phyloP scores from a whole-genome alignment of 2,797 vertebrate species.

The Rhincodon typus region DNA sequence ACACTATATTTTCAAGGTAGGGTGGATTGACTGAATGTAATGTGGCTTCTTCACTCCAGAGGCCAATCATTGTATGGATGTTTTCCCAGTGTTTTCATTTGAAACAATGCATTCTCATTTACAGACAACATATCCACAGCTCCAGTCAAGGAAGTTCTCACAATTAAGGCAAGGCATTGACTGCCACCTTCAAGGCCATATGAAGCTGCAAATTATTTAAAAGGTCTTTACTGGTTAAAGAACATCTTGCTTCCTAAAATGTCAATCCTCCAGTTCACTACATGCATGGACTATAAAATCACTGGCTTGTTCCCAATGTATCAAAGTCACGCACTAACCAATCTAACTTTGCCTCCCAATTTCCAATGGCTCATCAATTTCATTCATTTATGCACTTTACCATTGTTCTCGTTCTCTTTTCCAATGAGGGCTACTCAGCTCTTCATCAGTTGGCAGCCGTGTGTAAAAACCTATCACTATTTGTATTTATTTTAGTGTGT shows the following conservation, averaged over 20 bases:
- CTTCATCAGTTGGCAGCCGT: not conserved
- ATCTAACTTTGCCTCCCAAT: not conserved
- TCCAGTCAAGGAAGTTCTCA: not conserved
- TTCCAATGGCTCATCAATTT: not conserved
- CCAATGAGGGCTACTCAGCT: not conserved
- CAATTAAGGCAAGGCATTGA: not conserved
- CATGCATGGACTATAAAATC: too few species aligned
- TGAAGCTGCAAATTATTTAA: not conserved
- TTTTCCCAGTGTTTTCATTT: not conserved
- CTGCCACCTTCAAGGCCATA: not conserved
- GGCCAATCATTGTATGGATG: not conserved
- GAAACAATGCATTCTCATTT: not conserved
- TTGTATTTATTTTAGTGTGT: not conserved
- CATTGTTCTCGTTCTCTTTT: not conserved
- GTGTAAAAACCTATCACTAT: too few species aligned
- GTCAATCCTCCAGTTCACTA: not conserved
- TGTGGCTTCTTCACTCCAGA: not conserved
- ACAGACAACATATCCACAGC: not conserved
- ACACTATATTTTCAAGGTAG: not conserved
- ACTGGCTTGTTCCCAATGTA: not conserved
- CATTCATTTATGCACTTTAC: not conserved
- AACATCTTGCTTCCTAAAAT: not conserved
- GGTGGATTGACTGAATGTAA: not conserved
- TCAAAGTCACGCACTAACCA: not conserved
- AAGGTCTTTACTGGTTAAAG: not conserved